A percentile compares a stretch with the other conserved stretches of the same genome.
These are phyloP conservation scores for Phymatocera aterrima DNA, from an alignment of 2,888 invertebrate species.

Conservation along the genomic window DNA sequence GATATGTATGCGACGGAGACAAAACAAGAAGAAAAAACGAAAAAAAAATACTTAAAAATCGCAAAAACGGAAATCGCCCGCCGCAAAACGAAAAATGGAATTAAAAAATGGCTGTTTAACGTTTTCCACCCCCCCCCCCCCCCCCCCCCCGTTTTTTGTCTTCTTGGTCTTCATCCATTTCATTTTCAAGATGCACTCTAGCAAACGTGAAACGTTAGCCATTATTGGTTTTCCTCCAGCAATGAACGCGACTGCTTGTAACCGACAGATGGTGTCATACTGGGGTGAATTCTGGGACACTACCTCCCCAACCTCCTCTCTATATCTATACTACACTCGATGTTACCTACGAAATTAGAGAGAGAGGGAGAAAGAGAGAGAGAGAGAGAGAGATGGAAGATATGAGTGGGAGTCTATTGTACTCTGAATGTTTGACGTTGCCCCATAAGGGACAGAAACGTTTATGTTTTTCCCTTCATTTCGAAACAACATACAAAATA, in stretches of 20 bases:
- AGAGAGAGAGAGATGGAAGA: conserved; percentile 43
- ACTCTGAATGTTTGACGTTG: background rate
- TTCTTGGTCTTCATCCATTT: background rate
- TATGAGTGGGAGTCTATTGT: conserved; percentile 42
- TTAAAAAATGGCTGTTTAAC: too few relatives aligned
- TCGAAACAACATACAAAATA: too few relatives aligned
- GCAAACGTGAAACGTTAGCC: conserved; percentile 15
- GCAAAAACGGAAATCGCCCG: too few relatives aligned
- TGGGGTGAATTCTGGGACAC: conserved; percentile 23
- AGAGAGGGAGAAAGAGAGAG: conserved; percentile 41
- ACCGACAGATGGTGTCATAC: conserved; percentile 35
- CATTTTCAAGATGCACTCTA: conserved; percentile 18
- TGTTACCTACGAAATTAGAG: conserved; percentile 33
- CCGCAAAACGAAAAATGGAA: too few relatives aligned
- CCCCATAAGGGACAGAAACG: background rate
- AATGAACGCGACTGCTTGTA: conserved; percentile 39
- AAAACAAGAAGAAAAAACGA: too few relatives aligned
- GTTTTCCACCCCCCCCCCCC: background rate
- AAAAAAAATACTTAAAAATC: too few relatives aligned
- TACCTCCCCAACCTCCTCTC: background rate
- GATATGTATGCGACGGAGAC: too few relatives aligned
- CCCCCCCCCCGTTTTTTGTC: background rate
- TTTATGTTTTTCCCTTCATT: background rate
- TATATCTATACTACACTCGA: background rate
- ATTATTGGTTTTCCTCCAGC: conserved; percentile 28